Evolutionary conservation across 2,113 vertebrate species (phyloP).

Genomic region (Nothocercus julius): DNA sequence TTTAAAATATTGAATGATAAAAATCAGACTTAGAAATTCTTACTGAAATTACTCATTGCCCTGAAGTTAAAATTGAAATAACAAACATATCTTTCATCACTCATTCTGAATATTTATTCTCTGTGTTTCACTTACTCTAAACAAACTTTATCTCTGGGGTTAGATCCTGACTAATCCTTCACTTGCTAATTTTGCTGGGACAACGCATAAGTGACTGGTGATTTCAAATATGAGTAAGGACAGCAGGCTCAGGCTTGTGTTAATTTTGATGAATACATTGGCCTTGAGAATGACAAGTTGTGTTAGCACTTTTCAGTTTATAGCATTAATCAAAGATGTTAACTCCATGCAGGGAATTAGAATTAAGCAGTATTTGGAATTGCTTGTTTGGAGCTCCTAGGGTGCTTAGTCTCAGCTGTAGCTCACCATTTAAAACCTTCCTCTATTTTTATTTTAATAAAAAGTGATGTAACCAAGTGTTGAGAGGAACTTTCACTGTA

Average conservation of each 20-base stretch:
- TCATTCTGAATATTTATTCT: constrained; percentile 26
- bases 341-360: background rate
- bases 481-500: background rate
- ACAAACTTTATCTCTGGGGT: background rate
- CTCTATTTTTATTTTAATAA: background rate
- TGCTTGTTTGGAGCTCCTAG: background rate
- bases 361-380: background rate
- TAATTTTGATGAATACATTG: constrained; percentile 41
- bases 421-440: background rate
- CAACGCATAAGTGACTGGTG: background rate
- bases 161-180: constrained; percentile 14
- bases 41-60: constrained; percentile 28
- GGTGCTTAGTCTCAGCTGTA: background rate
- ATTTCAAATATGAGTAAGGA: constrained; percentile 27
- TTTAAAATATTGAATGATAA: constrained; percentile 13
- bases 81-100: constrained; percentile 28
- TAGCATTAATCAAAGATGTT: background rate
- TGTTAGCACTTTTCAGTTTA: constrained; percentile 43
- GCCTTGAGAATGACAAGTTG: background rate
- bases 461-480: background rate
- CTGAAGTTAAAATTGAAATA: constrained; percentile 24
- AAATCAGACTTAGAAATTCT: constrained; percentile 20
- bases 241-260: constrained; percentile 25
- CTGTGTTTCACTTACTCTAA: constrained; percentile 23
- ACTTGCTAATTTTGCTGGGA: constrained; percentile 1